These are phyloP conservation scores for Vulpes ferrilata DNA, from an alignment of 2,113 vertebrate genomes.

Conservation along the genomic window DNA sequence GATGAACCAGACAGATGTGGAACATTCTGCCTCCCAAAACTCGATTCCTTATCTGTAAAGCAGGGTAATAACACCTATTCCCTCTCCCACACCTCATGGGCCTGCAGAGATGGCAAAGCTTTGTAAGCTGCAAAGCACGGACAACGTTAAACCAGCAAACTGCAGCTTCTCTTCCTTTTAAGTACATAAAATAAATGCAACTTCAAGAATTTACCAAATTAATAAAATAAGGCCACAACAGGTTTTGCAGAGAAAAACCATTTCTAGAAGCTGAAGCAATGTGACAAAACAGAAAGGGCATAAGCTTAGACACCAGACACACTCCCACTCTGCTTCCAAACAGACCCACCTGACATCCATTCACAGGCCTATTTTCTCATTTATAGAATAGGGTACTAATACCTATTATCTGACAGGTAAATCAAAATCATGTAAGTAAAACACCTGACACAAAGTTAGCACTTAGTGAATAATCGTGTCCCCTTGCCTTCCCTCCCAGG, in stretches of 20 bases:
- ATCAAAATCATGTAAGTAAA: background rate
- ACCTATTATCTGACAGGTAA: background rate
- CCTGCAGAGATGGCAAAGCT: background rate
- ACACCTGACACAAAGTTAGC: background rate
- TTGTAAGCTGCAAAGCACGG: background rate
- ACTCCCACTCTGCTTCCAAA: background rate
- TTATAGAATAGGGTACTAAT: background rate
- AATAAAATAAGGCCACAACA: background rate
- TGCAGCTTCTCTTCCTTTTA: background rate
- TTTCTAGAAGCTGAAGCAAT: background rate
- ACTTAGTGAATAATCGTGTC: background rate
- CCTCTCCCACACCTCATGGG: background rate
- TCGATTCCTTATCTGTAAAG: background rate
- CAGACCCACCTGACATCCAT: too few relatives aligned
- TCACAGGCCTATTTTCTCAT: background rate
- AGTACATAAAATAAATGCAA: background rate
- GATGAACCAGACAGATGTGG: background rate
- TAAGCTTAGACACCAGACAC: background rate
- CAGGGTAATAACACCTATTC: background rate
- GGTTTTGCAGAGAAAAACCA: background rate
- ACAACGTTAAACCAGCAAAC: background rate
- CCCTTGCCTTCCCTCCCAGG: background rate
- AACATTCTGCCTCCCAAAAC: background rate
- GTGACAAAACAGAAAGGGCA: background rate
- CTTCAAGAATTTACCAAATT: background rate